phyloP scores from a whole-genome alignment of 2,888 invertebrate species.

The Creontiades dilutus region DNA sequence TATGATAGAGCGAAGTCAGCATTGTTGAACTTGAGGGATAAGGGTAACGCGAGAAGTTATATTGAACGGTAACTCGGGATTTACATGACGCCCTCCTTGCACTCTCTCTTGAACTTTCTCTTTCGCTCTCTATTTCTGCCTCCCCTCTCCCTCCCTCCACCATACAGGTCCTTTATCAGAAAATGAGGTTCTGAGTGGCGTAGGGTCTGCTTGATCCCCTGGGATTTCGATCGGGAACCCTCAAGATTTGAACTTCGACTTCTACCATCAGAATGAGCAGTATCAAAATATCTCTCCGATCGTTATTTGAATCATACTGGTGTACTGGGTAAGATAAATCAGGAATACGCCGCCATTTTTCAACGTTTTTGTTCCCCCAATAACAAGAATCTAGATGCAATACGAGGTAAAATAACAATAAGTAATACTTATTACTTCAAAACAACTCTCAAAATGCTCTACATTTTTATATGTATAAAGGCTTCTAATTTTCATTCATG shows the following conservation, averaged over 20 bases:
- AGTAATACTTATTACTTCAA: too few species aligned
- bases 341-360: too few species aligned
- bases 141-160: background rate
- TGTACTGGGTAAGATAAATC: too few species aligned
- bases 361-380: too few species aligned
- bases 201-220: conserved; percentile 35
- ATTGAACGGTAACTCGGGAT: conserved; percentile 56
- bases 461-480: too few species aligned
- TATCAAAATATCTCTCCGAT: too few species aligned
- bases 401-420: too few species aligned
- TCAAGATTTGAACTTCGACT: background rate
- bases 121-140: background rate
- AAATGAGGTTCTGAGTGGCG: conserved; percentile 59
- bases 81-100: conserved; percentile 28
- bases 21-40: conserved; percentile 42
- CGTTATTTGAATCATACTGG: too few species aligned
- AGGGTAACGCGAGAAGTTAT: conserved; percentile 31
- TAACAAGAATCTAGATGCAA: too few species aligned
- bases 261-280: background rate
- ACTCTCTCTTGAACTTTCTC: background rate
- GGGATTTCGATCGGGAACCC: conserved; percentile 35
- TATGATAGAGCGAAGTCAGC: conserved; percentile 23
- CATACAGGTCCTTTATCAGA: conserved; percentile 49
- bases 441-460: too few species aligned
- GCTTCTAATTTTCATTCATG: too few species aligned